A percentile compares a stretch with the other conserved stretches of the same genome.
phyloP scores from a whole-genome alignment of 64 coral and sea anemone genomes.

The Montipora cactus region DNA sequence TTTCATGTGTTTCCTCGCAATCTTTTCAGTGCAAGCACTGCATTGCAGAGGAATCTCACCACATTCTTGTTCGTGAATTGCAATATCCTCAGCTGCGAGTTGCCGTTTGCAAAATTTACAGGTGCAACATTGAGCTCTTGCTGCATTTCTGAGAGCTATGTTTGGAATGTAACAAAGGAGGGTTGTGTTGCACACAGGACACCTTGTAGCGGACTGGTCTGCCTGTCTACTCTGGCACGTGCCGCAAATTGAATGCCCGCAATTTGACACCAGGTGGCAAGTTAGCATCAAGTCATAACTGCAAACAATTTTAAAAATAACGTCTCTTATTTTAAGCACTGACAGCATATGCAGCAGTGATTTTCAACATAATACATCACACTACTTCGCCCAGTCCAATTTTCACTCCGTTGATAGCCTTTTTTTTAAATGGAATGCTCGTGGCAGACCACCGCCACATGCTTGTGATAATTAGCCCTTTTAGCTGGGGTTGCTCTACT shows the following conservation, averaged over 20 bases:
- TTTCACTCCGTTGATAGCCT: no score
- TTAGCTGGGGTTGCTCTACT: no score
- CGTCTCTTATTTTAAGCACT: no score
- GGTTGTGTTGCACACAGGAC: background rate
- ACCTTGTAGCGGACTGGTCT: background rate
- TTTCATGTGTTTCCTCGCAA: no score
- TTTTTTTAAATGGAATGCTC: no score
- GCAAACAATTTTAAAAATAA: no score
- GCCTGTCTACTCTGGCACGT: background rate
- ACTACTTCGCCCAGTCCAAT: no score
- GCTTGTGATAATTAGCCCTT: no score
- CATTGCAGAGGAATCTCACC: slow-evolving; percentile 13
- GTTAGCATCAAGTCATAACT: background rate
- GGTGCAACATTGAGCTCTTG: background rate
- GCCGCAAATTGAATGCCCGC: background rate
- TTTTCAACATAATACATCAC: no score
- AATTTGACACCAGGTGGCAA: background rate
- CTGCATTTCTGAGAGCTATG: slow-evolving; percentile 4
- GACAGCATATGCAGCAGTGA: no score
- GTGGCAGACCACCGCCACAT: no score
- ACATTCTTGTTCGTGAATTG: background rate
- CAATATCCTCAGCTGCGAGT: background rate
- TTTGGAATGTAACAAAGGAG: background rate
- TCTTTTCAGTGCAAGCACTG: background rate
- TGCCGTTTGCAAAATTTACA: background rate